Evolutionary conservation across 2,888 invertebrate genomes (phyloP).

Genomic region (Melinaea menophilus): DNA sequence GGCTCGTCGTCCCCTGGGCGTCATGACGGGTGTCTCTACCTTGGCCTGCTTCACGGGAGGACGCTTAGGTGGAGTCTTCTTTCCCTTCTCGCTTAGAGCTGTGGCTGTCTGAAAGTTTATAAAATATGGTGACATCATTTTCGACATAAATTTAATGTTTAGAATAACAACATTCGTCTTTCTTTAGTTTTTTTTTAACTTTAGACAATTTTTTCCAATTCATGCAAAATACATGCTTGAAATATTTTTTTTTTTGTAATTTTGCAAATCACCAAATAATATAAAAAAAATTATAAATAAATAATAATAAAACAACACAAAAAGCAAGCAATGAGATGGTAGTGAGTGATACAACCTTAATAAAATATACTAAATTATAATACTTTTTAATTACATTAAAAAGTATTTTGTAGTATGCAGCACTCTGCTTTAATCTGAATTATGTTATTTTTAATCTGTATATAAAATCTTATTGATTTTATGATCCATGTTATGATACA

Average conservation of each 20-base stretch:
- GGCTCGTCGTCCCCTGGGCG: constrained; percentile 54
- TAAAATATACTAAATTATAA: not conserved
- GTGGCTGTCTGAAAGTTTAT: constrained; percentile 59
- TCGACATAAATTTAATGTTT: not conserved
- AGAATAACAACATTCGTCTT: not conserved
- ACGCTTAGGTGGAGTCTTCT: constrained; percentile 46
- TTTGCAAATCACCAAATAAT: constrained; percentile 33
- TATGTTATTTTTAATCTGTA: too few relatives aligned
- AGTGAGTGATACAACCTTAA: constrained; percentile 45
- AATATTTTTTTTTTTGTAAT: constrained; percentile 11
- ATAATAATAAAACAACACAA: constrained; percentile 44
- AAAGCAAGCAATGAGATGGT: constrained; percentile 62
- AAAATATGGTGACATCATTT: not conserved
- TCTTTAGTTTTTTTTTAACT: not conserved
- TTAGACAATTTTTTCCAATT: constrained; percentile 10
- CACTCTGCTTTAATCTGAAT: too few relatives aligned
- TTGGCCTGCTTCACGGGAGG: constrained; percentile 46
- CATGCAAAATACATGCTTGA: constrained; percentile 14
- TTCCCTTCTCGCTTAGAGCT: constrained; percentile 61
- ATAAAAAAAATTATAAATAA: constrained; percentile 24
- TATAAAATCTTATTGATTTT: too few relatives aligned
- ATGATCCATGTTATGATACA: too few relatives aligned
- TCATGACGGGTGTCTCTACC: constrained; percentile 37
- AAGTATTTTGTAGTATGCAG: too few relatives aligned
- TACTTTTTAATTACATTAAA: too few relatives aligned